These are phyloP conservation scores for Carassius gibelio DNA, from an alignment of 2,113 vertebrate genomes.

Conservation along the genomic window DNA sequence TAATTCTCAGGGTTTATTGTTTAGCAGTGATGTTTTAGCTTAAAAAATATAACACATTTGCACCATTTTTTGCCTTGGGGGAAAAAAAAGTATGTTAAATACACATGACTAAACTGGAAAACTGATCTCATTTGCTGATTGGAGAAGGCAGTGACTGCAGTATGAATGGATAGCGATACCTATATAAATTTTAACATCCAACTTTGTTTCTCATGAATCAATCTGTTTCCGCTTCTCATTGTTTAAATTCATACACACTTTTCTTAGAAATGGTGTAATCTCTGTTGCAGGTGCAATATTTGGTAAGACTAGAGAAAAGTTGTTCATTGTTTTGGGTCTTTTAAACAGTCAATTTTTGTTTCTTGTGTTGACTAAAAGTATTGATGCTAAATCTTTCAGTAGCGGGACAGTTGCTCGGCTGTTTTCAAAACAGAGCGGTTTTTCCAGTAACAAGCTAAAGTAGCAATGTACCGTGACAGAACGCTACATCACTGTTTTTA, in stretches of 20 bases:
- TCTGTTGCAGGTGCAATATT: neutral
- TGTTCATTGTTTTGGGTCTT: neutral
- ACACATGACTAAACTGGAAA: neutral
- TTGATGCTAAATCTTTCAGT: neutral
- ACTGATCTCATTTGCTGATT: neutral
- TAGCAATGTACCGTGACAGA: conserved; percentile 10
- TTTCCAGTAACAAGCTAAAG: neutral
- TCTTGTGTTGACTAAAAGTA: neutral
- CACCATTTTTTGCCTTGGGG: too few species aligned
- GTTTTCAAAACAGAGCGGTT: conserved; percentile 7
- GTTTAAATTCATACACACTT: neutral
- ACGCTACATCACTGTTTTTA: neutral
- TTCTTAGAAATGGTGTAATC: neutral
- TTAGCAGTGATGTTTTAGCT: neutral
- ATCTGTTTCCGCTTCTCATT: neutral
- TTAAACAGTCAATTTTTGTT: neutral
- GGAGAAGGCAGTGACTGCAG: too few species aligned
- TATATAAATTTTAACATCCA: too few species aligned
- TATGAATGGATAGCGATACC: too few species aligned
- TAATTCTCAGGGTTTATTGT: neutral
- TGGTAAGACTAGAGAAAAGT: neutral
- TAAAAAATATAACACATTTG: neutral
- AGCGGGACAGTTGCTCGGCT: neutral
- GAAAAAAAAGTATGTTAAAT: too few species aligned
- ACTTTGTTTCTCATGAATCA: neutral